phyloP scores from a whole-genome alignment of 2,888 invertebrate species.

The Sycophila texana region DNA sequence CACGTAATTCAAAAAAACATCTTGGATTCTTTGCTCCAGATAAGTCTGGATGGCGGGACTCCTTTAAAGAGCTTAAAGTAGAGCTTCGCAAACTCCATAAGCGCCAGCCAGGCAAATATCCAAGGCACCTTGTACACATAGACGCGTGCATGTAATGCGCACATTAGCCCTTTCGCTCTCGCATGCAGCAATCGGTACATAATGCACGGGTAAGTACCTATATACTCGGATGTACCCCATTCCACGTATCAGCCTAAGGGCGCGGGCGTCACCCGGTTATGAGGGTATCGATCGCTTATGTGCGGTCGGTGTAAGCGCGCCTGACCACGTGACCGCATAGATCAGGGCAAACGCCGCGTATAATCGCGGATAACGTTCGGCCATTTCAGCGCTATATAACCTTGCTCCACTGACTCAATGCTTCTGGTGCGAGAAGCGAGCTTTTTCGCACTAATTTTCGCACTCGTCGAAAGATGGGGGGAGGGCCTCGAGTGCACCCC shows the following conservation, averaged over 20 bases:
- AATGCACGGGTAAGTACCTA: conserved; percentile 17
- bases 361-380: conserved; percentile 59
- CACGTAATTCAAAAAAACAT: no score
- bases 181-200: neutral
- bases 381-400: conserved; percentile 61
- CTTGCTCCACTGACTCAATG: conserved; percentile 67
- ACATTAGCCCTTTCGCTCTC: neutral
- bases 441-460: no score
- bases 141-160: conserved; percentile 1
- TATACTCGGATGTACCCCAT: conserved; percentile 3
- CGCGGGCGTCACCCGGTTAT: conserved; percentile 31
- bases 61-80: no score
- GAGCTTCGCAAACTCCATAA: no score
- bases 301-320: neutral
- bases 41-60: no score
- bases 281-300: conserved; percentile 36
- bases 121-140: neutral
- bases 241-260: conserved; percentile 14
- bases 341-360: conserved; percentile 64
- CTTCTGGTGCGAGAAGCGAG: conserved; percentile 18
- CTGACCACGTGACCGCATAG: conserved; percentile 61
- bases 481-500: no score
- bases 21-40: no score
- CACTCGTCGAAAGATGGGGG: no score
- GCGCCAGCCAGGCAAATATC: no score